phyloP scores from a whole-genome alignment of 2,888 invertebrate genomes.

The Scelioninae gen. 1 region DNA sequence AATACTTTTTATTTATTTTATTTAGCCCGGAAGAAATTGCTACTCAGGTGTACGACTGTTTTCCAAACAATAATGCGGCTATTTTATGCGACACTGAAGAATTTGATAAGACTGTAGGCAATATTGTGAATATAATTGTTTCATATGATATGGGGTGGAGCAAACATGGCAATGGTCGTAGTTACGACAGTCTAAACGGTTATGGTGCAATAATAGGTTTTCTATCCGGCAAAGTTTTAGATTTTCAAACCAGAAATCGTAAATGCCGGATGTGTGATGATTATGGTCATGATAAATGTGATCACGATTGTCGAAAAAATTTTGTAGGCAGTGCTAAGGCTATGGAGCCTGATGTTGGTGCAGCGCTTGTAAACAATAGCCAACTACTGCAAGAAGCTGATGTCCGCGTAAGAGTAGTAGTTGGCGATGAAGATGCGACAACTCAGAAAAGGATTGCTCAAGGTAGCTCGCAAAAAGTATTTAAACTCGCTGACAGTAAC shows the following conservation, averaged over 20 bases:
- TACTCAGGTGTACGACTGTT: background rate
- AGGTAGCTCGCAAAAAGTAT: background rate
- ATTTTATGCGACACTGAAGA: background rate
- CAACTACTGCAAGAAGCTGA: background rate
- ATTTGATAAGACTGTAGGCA: slow-evolving; percentile 52
- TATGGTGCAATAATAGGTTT: slow-evolving; percentile 40
- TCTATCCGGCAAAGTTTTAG: slow-evolving; percentile 42
- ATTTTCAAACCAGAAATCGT: slow-evolving; percentile 65
- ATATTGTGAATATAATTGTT: slow-evolving; percentile 72
- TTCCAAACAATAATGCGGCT: background rate
- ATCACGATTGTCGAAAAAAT: background rate
- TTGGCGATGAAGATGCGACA: background rate
- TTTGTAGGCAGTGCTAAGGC: background rate
- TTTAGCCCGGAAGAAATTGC: background rate
- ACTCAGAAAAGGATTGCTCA: background rate
- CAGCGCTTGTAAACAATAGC: background rate
- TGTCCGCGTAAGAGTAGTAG: background rate
- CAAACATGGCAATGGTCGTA: slow-evolving; percentile 20
- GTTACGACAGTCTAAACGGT: slow-evolving; percentile 46
- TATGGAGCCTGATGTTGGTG: background rate
- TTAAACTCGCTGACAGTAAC: background rate
- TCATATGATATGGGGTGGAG: slow-evolving; percentile 73
- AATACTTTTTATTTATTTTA: too few relatives aligned
- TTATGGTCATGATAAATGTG: slow-evolving; percentile 16
- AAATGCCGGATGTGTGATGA: slow-evolving; percentile 30